Evolutionary conservation across 2,113 vertebrate species (phyloP).

Genomic region (Ornithorhynchus anatinus): DNA sequence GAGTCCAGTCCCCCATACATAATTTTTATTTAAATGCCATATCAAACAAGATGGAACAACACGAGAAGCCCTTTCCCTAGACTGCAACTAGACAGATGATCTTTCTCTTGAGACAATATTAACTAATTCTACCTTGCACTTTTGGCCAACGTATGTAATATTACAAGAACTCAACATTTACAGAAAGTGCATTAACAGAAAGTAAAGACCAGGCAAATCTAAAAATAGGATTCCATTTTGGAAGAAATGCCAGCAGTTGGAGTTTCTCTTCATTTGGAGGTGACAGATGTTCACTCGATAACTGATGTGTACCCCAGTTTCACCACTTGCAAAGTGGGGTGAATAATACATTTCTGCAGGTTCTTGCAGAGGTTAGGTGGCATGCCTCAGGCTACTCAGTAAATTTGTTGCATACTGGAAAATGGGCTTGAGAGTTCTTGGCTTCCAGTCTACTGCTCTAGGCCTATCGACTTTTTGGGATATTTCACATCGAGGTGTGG

Average conservation of each 20-base stretch:
- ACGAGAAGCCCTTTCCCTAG: neutral
- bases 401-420: neutral
- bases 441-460: neutral
- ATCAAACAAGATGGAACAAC: neutral
- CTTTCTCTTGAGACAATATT: neutral
- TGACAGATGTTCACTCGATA: neutral
- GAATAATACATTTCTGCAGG: neutral
- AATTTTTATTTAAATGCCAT: neutral
- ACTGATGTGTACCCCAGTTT: neutral
- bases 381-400: neutral
- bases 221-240: conserved; percentile 12
- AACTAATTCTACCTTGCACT: neutral
- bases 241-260: neutral
- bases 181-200: neutral
- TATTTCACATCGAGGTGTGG: neutral
- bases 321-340: neutral
- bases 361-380: neutral
- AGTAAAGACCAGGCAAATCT: neutral
- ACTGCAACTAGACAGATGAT: neutral
- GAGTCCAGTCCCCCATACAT: conserved; percentile 2
- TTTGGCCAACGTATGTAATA: too few species aligned
- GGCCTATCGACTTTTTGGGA: neutral
- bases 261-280: neutral
- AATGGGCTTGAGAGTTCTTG: neutral
- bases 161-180: neutral